Percentiles rank a stretch among this genome's conserved stretches.
These are phyloP conservation scores for Tholera decimalis DNA, from an alignment of 2,888 invertebrate species.

Conservation along the genomic window DNA sequence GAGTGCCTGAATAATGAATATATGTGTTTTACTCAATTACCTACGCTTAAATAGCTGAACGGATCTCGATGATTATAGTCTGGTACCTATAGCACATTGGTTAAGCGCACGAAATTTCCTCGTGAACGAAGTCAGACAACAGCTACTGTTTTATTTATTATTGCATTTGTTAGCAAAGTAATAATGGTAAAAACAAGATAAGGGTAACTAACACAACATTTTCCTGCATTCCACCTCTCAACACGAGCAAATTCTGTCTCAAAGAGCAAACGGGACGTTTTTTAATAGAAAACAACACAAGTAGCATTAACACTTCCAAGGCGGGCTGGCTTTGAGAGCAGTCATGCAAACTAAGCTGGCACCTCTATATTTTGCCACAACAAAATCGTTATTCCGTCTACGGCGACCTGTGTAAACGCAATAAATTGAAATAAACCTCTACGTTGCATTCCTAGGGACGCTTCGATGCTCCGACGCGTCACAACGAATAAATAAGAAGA, in stretches of 20 bases:
- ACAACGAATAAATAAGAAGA: slow-evolving; percentile 55
- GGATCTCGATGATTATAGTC: too few species aligned
- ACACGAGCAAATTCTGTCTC: neutral
- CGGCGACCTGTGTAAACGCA: slow-evolving; percentile 59
- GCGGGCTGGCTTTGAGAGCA: slow-evolving; percentile 12
- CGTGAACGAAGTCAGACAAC: too few species aligned
- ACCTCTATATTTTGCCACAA: slow-evolving; percentile 59
- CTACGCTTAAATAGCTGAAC: too few species aligned
- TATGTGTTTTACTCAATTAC: too few species aligned
- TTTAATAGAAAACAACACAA: slow-evolving; percentile 25
- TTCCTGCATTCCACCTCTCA: neutral
- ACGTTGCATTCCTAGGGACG: slow-evolving; percentile 58
- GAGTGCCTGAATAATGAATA: too few species aligned
- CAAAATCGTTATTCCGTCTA: slow-evolving; percentile 61
- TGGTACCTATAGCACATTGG: too few species aligned
- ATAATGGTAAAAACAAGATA: neutral
- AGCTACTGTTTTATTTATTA: too few species aligned
- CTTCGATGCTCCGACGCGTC: slow-evolving; percentile 45
- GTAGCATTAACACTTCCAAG: slow-evolving; percentile 33
- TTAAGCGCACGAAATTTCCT: too few species aligned
- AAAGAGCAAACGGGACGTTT: neutral
- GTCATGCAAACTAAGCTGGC: slow-evolving; percentile 47
- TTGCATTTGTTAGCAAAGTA: too few species aligned
- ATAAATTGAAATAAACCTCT: slow-evolving; percentile 68
- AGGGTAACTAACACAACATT: neutral